Evolutionary conservation across 1,140 invertebrate species (phyloP), one percentile per base, ranked within the genome.

Genomic region (Lysiphlebus fabarum): DNA sequence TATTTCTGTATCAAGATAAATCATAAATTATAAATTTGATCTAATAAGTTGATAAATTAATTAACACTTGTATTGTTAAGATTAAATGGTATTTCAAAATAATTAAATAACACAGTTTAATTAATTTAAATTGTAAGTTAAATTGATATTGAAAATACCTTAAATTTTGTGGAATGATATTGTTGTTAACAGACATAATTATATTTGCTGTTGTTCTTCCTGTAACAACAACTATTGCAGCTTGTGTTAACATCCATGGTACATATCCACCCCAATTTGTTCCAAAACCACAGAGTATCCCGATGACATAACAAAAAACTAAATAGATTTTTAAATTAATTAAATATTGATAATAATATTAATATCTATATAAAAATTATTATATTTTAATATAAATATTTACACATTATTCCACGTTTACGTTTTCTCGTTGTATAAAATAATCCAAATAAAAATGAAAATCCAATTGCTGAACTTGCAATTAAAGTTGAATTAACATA

Each of bases 401-500:
- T 69, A 80, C 78, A 12, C 47, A 78, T 51, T 40, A 74, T 43
- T 12, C 64, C 55, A 62, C 70, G 69, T 59, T 72, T 77, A 5
- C 67, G 65, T 4, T 67, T 48, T 36, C 61, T 69, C 1, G 66
- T 62, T 7, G 71, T 10, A 60, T 63, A 26, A 70, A 7, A 36
- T 33, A 70, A 66, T 34, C 58, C 60, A 5, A 60, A 56, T 4
- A 77, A 49, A 53, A 79, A 73, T 12, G 69, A 67, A 43, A 74
- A 68, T 3, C 57, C 6, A 5, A 76, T 74, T 0, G 74, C 66
- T 0, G 72, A 73, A 0, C 65, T 41, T 5, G 75, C 74, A 17
- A 79, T 79, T 6, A 73, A 65, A 11, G 74, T 72, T 2, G 77
- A 77, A 60, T 78, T 79, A 11, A 70, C 62, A 53, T 76, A 78